A percentile compares a stretch with the other conserved stretches of the same genome.
These are phyloP conservation scores for Diorhabda elongata DNA, from an alignment of 1,140 invertebrate genomes.

Conservation along the genomic window DNA sequence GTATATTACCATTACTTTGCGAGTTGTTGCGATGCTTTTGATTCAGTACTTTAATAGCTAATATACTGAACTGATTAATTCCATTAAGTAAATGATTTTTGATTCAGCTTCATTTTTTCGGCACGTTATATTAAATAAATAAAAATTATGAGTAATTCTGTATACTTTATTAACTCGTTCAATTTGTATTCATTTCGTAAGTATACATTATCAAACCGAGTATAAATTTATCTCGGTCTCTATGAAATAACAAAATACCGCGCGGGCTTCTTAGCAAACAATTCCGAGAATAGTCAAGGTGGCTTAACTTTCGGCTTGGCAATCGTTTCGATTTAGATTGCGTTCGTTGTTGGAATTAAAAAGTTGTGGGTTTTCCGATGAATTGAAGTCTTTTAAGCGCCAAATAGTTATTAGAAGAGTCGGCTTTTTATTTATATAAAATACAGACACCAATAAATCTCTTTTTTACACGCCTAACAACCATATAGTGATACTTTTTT, in stretches of 20 bases:
- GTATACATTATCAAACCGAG: slow-evolving; percentile 3
- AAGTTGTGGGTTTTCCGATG: slow-evolving; percentile 30
- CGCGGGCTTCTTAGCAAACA: slow-evolving; percentile 22
- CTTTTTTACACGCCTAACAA: slow-evolving; percentile 1
- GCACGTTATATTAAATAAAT: too few relatives aligned
- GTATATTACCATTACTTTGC: too few relatives aligned
- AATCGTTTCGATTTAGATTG: neutral
- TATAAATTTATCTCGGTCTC: slow-evolving; percentile 6
- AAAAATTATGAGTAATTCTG: too few relatives aligned
- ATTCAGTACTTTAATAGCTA: too few relatives aligned
- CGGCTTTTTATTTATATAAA: neutral
- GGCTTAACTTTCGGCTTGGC: slow-evolving; percentile 1
- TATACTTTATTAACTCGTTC: too few relatives aligned
- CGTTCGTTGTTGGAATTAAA: slow-evolving; percentile 20
- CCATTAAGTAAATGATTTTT: too few relatives aligned
- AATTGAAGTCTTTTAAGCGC: slow-evolving; percentile 22
- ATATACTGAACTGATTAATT: too few relatives aligned
- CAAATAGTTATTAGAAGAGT: slow-evolving; percentile 14
- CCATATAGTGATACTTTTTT: too few relatives aligned
- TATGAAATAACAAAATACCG: slow-evolving; percentile 19
- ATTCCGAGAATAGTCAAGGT: slow-evolving; percentile 28
- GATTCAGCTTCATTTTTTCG: too few relatives aligned
- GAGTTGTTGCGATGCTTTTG: too few relatives aligned
- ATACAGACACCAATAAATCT: neutral
- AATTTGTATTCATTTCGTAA: too few relatives aligned